Base-by-base conservation (phyloP, 92 coral and sea anemone species). In the Epizoanthus rinbou region DNA sequence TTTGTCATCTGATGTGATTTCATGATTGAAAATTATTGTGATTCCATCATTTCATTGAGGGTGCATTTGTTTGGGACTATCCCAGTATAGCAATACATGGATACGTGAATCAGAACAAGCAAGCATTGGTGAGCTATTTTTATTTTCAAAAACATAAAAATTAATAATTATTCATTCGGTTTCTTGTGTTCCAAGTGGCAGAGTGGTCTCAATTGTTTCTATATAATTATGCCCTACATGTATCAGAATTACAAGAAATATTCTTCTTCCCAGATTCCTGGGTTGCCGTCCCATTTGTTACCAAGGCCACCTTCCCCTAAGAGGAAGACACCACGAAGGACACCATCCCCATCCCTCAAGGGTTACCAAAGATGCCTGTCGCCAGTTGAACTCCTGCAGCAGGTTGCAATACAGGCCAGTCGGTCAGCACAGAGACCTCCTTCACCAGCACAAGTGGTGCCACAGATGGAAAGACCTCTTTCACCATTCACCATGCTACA, bases 291-390 rank as follows among this genome's bases (percentile, higher is more conserved):
- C 60, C 93, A 91, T 65, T 84, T 93, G 47, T 88, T 94, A 8
- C 99, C 96, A 63, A 84, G 93, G 78, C 98, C 98, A 57, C 93
- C 97, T 37, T 94, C 99, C 2, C 92, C 99, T 52, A 97, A 92
- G 85, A 69, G 88, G 23, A 92, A 84, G 56, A 76, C 79, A 3
- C 83, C 93, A 17, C 83, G 85, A 14, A 80, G 79, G 59, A 87
- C 93, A 21, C 97, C 98, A 3, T 91, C 98, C 23, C 95, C 94
- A 0, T 62, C 86, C 5, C 83, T 50, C 73, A 86, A 88, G 59
- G 86, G 73, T 64, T 64, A 84, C 23, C 84, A 88, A 17, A 86
- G 95, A 23, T 90, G 98, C 17, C 94, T 94, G 0, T 95, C 98
- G 24, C 99, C 99, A 8, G 73, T 87, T 69, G 94, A 97, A 73